phyloP scores from a whole-genome alignment of 1,140 invertebrate genomes.

The Zaprionus ghesquierei region DNA sequence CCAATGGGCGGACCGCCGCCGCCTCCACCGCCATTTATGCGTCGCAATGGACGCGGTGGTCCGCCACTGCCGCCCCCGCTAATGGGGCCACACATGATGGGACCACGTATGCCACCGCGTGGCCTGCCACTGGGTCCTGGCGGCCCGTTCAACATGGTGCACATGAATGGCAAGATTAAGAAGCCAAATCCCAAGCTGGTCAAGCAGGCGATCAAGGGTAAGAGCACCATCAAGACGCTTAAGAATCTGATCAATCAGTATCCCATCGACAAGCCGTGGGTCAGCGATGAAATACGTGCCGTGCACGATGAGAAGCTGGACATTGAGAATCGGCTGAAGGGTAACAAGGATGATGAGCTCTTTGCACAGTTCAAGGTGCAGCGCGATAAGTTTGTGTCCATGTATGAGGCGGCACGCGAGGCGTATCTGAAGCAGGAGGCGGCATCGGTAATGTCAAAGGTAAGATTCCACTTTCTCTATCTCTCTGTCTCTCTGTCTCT shows the following conservation, averaged over 20 bases:
- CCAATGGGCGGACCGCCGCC: conserved; percentile 33
- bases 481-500: not conserved
- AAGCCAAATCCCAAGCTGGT: conserved; percentile 70
- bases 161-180: conserved; percentile 65
- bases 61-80: conserved; percentile 51
- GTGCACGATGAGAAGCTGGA: conserved; percentile 73
- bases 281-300: conserved; percentile 70
- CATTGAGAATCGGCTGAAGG: conserved; percentile 79
- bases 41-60: conserved; percentile 49
- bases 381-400: conserved; percentile 76
- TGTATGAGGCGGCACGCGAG: conserved; percentile 73
- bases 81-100: conserved; percentile 62
- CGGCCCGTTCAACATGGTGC: conserved; percentile 40
- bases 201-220: conserved; percentile 70
- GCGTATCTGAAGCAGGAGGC: conserved; percentile 75
- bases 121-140: conserved; percentile 34
- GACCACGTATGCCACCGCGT: conserved; percentile 57
- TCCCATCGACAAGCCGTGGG: conserved; percentile 81
- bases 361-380: conserved; percentile 81
- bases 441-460: conserved; percentile 73
- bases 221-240: conserved; percentile 76
- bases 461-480: conserved; percentile 17
- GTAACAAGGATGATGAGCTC: conserved; percentile 79
- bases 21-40: conserved; percentile 63
- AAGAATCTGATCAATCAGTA: conserved; percentile 81